Base-by-base conservation (phyloP, 2,797 vertebrate genomes). In the Furcifer pardalis region DNA sequence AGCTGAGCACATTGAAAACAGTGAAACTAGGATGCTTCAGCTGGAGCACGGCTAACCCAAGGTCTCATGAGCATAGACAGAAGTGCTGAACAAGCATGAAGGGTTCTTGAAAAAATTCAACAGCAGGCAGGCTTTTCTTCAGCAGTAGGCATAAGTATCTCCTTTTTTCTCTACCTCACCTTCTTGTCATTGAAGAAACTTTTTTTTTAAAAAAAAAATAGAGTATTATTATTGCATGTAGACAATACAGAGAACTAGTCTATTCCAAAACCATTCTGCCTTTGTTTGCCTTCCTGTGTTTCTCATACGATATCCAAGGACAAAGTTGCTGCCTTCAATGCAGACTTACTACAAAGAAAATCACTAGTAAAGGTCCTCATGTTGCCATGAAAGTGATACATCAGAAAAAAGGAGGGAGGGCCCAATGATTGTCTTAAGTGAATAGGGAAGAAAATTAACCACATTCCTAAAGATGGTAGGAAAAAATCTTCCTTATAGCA, bases 121-220 rank as follows among this genome's bases (percentile, higher is more conserved):
- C 91, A 91, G 84, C 90, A 90, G 94, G 89, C 78, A 88, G 89
- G 91, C 94, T 95, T 95, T 95, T 95, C 94, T 96, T 95, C 86
- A 91, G 35, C 88, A 94, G 90, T 92, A 95, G 92, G 94, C 92
- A 46, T 25, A 81, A 86, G 35, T 56, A 90, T 89, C 91, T 91
- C 91, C 89, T 93, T 77, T 77, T 78, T 81, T 21, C 4, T 93
- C 87, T 91, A 89, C 92, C 92, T 94, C 90, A 95, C 93, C 95
- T 94, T 93, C 94, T 92, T 82, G 78, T 49, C 88, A 91, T 94
- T 94, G 92, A 94, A 94, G 92, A 96, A 96, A 96, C 94, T 96
- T 95, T 95, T 59, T 79, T 44, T 30, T 52, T 12, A 3, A 7
- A 94, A 94, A n/a, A n/a, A n/a, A n/a, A n/a, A n/a, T n/a, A 42